phyloP scores from a whole-genome alignment of 2,888 invertebrate genomes.

The Eurois occulta region DNA sequence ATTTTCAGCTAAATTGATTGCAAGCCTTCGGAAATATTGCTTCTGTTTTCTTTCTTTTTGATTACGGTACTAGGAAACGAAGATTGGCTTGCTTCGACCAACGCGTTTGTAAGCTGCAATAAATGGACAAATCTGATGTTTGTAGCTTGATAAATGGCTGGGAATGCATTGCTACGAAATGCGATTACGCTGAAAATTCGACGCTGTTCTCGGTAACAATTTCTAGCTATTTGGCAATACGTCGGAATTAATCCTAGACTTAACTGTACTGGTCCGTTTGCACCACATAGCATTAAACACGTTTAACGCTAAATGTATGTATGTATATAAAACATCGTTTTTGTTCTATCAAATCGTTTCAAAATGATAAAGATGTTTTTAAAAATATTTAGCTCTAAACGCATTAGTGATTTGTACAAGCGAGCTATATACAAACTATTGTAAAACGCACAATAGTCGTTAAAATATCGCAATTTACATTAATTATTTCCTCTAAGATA shows the following conservation, averaged over 20 bases:
- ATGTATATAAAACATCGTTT: background rate
- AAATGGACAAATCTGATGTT: background rate
- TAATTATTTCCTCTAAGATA: slow-evolving; percentile 31
- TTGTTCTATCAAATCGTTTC: background rate
- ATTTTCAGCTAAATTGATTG: slow-evolving; percentile 64
- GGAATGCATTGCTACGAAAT: background rate
- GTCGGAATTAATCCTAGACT: background rate
- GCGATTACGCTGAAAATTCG: background rate
- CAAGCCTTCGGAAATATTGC: slow-evolving; percentile 51
- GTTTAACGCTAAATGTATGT: background rate
- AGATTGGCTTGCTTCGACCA: background rate
- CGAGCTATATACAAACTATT: background rate
- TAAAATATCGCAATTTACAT: background rate
- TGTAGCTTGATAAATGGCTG: slow-evolving; percentile 1
- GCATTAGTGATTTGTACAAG: background rate
- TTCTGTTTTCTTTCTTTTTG: slow-evolving; percentile 40
- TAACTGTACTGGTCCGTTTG: no score
- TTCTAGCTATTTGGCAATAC: background rate
- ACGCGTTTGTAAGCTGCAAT: background rate
- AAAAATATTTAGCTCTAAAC: background rate
- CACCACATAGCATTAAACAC: background rate
- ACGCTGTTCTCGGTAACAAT: background rate
- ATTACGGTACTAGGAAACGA: background rate
- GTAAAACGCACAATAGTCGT: background rate
- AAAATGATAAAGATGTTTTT: background rate